Evolutionary conservation across 2,888 invertebrate species (phyloP).

Genomic region (Philhelius pedissequus): DNA sequence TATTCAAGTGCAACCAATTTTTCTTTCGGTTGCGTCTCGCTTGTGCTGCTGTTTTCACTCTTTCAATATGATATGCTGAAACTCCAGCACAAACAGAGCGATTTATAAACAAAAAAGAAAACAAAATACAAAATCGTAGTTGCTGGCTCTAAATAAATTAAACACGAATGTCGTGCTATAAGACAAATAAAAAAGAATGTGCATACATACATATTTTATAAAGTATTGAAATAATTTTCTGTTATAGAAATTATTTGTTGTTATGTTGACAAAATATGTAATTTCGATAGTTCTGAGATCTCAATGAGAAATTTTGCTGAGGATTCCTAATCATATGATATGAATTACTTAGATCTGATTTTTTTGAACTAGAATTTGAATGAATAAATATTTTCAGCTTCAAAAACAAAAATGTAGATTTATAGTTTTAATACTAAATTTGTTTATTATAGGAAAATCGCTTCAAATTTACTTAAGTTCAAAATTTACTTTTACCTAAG

Average conservation of each 20-base stretch:
- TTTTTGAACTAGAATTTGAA: no score
- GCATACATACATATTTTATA: not conserved
- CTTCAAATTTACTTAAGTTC: no score
- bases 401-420: no score
- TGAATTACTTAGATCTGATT: no score
- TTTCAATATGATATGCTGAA: not conserved
- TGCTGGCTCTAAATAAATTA: not conserved
- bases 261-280: no score
- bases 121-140: slow-evolving; percentile 13
- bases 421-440: no score
- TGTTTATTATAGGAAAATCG: no score
- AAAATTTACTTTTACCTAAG: no score
- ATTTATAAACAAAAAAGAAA: slow-evolving; percentile 17
- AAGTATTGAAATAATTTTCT: not conserved
- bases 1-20: slow-evolving; percentile 57
- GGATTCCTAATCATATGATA: no score
- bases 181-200: not conserved
- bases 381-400: no score
- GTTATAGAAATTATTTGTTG: not conserved
- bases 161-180: not conserved
- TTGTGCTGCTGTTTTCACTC: not conserved
- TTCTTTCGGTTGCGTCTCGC: slow-evolving; percentile 23
- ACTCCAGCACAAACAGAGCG: slow-evolving; percentile 10
- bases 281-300: no score
- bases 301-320: no score